phyloP scores from a whole-genome alignment of 2,797 vertebrate genomes.

The Oryzias sinensis region DNA sequence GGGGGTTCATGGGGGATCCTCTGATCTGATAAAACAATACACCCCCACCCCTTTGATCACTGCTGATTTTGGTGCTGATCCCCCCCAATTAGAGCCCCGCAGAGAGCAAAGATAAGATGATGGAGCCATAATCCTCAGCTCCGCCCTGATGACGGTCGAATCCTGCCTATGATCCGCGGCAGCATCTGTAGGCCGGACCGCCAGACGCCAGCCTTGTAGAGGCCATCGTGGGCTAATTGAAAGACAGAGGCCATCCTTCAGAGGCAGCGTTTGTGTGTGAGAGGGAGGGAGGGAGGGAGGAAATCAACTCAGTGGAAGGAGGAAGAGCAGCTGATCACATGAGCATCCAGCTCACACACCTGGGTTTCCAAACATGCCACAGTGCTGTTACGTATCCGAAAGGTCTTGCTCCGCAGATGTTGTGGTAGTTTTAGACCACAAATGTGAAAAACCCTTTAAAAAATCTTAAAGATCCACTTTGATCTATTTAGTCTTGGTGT shows the following conservation, averaged over 20 bases:
- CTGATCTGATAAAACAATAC: too few relatives aligned
- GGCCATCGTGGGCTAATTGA: constrained; percentile 75
- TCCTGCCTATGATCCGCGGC: constrained; percentile 88
- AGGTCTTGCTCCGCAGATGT: too few relatives aligned
- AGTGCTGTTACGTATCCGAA: too few relatives aligned
- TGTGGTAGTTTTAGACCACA: too few relatives aligned
- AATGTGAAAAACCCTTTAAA: constrained; percentile 6
- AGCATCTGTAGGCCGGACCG: constrained; percentile 85
- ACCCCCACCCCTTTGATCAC: neutral
- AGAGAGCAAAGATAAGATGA: constrained; percentile 63
- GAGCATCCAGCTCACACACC: too few relatives aligned
- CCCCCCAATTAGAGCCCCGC: constrained; percentile 40
- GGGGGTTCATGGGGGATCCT: too few relatives aligned
- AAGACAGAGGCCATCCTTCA: constrained; percentile 73
- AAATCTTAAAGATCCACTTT: constrained; percentile 33
- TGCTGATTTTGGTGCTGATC: constrained; percentile 28
- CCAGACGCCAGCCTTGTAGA: constrained; percentile 77
- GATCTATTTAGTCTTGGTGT: constrained; percentile 33
- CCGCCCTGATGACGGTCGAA: constrained; percentile 92
- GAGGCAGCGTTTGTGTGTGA: constrained; percentile 46
- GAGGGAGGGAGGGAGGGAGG: constrained; percentile 4
- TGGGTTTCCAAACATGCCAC: too few relatives aligned
- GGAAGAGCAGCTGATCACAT: constrained; percentile 9
- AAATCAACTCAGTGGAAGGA: constrained; percentile 52
- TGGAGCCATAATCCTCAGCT: constrained; percentile 74